These are phyloP conservation scores for Rallus crepitans DNA, from an alignment of 2,797 vertebrate genomes.

Conservation along the genomic window DNA sequence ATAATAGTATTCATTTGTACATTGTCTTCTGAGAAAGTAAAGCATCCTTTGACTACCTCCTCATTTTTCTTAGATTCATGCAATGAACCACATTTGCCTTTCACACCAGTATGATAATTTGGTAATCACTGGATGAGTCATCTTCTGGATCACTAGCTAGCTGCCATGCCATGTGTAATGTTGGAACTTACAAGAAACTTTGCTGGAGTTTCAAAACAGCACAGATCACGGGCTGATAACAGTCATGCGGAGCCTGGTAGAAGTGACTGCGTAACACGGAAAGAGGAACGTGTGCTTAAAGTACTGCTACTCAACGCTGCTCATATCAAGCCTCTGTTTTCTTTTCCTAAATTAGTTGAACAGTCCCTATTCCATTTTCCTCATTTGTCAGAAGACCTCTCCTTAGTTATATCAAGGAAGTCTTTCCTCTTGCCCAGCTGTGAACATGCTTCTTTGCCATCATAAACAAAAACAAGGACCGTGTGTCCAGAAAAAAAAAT, in stretches of 20 bases:
- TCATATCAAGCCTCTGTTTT: background rate
- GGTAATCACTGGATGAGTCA: background rate
- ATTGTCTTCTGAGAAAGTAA: background rate
- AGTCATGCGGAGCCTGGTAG: background rate
- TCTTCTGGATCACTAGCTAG: background rate
- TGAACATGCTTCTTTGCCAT: background rate
- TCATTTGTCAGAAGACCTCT: background rate
- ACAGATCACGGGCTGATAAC: fast-evolving
- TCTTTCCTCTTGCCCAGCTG: background rate
- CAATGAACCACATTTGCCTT: background rate
- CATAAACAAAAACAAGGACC: background rate
- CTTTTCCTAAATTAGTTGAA: background rate
- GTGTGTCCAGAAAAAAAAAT: background rate
- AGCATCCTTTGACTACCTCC: background rate
- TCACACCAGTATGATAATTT: background rate
- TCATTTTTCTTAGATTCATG: background rate
- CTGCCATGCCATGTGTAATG: background rate
- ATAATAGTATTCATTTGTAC: background rate
- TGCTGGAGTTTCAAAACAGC: background rate
- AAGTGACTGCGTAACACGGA: background rate
- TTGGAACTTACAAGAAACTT: background rate
- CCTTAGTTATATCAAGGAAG: background rate
- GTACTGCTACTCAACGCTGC: background rate
- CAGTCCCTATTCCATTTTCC: background rate
- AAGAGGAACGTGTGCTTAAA: background rate